phyloP scores from a whole-genome alignment of 2,797 vertebrate genomes.

The Amblyopsis hoosieri region DNA sequence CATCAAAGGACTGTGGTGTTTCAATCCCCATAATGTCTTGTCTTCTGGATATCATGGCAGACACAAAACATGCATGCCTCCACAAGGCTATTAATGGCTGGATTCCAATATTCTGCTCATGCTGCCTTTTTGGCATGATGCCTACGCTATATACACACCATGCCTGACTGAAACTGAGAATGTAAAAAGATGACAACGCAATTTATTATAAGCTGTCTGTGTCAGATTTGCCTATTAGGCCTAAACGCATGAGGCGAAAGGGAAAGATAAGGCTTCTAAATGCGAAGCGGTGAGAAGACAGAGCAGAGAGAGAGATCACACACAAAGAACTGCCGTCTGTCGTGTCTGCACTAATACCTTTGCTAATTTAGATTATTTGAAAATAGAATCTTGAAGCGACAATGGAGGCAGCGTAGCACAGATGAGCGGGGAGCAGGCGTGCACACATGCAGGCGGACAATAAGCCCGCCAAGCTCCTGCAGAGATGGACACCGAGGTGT shows the following conservation, averaged over 20 bases:
- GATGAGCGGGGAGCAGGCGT: constrained; percentile 30
- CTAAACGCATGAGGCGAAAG: constrained; percentile 48
- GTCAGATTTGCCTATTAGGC: constrained; percentile 58
- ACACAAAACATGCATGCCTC: constrained; percentile 29
- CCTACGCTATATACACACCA: constrained; percentile 18
- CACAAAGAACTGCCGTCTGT: constrained; percentile 53
- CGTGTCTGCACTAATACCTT: constrained; percentile 51
- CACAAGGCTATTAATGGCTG: constrained; percentile 32
- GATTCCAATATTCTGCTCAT: constrained; percentile 17
- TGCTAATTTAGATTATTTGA: constrained; percentile 55
- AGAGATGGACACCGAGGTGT: constrained; percentile 55
- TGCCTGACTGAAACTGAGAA: constrained; percentile 37
- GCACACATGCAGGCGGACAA: constrained; percentile 28
- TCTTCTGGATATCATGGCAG: constrained; percentile 13
- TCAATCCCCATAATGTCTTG: constrained; percentile 10
- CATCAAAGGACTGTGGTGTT: constrained; percentile 25
- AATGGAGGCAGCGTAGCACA: constrained; percentile 11
- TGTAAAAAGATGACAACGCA: constrained; percentile 62
- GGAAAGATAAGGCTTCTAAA: constrained; percentile 54
- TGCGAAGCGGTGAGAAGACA: constrained; percentile 25
- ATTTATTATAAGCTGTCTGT: constrained; percentile 51
- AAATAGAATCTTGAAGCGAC: constrained; percentile 18
- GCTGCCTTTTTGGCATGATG: constrained; percentile 33
- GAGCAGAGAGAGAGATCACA: constrained; percentile 40
- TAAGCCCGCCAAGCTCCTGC: constrained; percentile 57